These are phyloP conservation scores for Microcebus murinus DNA, from an alignment of 2,113 vertebrate genomes.

Conservation along the genomic window DNA sequence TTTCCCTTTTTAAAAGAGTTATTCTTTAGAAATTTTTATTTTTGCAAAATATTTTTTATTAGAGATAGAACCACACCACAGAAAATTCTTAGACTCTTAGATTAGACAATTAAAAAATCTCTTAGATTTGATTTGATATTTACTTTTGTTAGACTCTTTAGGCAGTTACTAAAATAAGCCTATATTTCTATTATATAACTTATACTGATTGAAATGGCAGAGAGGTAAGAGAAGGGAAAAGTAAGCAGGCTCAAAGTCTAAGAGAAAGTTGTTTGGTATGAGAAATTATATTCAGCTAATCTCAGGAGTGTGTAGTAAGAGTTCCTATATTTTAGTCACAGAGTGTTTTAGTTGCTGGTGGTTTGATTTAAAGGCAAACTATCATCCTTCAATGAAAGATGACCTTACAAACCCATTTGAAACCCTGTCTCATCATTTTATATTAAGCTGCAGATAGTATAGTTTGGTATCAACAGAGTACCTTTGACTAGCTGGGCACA, in stretches of 20 bases:
- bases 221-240: not conserved
- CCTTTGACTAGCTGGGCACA: not conserved
- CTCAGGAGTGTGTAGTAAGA: not conserved
- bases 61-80: not conserved
- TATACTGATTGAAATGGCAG: not conserved
- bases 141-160: not conserved
- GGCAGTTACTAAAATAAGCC: not conserved
- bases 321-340: not conserved
- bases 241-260: not conserved
- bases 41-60: conserved; percentile 14
- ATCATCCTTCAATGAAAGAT: not conserved
- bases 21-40: not conserved
- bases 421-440: not conserved
- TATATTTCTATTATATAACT: not conserved
- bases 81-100: not conserved
- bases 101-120: not conserved
- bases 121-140: not conserved
- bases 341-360: not conserved
- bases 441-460: not conserved
- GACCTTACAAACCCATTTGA: not conserved
- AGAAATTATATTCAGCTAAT: not conserved
- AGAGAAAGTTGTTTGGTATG: not conserved
- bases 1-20: not conserved
- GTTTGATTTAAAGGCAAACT: not conserved
- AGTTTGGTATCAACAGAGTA: not conserved